Conservation (phyloP, 2,113 vertebrate genomes). For the Pogona vitticeps region DNA sequence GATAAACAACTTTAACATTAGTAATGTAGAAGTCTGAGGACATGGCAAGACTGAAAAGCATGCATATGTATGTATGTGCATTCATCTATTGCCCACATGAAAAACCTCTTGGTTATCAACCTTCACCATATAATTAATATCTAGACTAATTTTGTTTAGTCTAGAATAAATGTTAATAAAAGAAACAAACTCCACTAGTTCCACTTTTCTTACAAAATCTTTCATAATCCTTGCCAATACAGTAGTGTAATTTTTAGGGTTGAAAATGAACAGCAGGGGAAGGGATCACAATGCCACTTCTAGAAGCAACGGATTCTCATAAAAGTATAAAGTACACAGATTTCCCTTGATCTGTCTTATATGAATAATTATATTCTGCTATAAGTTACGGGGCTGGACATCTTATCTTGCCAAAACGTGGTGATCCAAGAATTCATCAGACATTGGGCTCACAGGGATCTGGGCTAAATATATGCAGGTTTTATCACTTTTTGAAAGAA, state of each 20-base stretch:
- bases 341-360: too few species aligned
- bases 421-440: background rate
- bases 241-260: background rate
- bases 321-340: background rate
- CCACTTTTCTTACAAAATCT: background rate
- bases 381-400: too few species aligned
- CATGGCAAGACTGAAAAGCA: background rate
- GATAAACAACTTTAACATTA: background rate
- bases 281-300: background rate
- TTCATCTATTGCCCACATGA: background rate
- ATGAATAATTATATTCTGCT: too few species aligned
- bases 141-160: background rate
- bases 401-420: background rate
- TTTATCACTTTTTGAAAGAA: too few species aligned
- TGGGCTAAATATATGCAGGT: too few species aligned
- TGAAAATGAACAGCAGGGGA: too few species aligned
- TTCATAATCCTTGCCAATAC: conserved; percentile 3
- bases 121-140: background rate
- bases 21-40: background rate
- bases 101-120: background rate
- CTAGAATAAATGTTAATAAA: conserved; percentile 13
- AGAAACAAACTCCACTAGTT: background rate
- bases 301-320: background rate
- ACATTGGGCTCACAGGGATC: background rate
- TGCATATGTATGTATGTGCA: background rate